These are phyloP conservation scores for Andrena bicolor DNA, from an alignment of 2,888 invertebrate genomes.

Conservation along the genomic window DNA sequence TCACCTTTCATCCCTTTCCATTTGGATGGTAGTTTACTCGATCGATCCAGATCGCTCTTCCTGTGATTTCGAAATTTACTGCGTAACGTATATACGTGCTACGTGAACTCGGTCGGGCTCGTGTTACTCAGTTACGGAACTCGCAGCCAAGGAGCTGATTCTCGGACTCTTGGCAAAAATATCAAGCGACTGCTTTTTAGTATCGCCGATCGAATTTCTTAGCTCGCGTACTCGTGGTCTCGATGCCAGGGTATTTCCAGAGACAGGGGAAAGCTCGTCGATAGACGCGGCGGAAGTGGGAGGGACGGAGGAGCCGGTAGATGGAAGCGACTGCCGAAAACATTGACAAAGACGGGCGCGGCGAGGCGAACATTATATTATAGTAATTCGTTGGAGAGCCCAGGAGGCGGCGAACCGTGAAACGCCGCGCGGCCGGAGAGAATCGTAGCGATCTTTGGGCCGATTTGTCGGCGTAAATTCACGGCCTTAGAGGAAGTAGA, in stretches of 20 bases:
- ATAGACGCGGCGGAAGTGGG: neutral
- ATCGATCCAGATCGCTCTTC: conserved; percentile 8
- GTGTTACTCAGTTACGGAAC: neutral
- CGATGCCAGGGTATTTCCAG: conserved; percentile 5
- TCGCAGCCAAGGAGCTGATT: neutral
- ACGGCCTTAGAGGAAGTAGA: conserved; percentile 64
- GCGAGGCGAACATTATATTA: conserved; percentile 37
- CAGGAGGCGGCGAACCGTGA: conserved; percentile 49
- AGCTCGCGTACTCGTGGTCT: conserved; percentile 15
- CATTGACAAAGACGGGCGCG: conserved; percentile 35
- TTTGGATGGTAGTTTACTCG: neutral
- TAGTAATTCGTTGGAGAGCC: conserved; percentile 42
- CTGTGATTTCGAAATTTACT: neutral
- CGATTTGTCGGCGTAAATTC: conserved; percentile 75
- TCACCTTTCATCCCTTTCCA: conserved; percentile 18
- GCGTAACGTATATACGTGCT: neutral
- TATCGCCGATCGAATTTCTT: conserved; percentile 24
- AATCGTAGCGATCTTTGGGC: conserved; percentile 63
- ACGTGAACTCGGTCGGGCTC: neutral
- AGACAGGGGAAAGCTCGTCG: neutral
- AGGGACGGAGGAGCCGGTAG: neutral
- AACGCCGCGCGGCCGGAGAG: conserved; percentile 41
- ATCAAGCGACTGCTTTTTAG: neutral
- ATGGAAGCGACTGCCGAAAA: conserved; percentile 25
- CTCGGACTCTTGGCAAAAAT: neutral